Evolutionary conservation across 2,797 vertebrate genomes (phyloP).

Genomic region (Rhodeus uyekii): DNA sequence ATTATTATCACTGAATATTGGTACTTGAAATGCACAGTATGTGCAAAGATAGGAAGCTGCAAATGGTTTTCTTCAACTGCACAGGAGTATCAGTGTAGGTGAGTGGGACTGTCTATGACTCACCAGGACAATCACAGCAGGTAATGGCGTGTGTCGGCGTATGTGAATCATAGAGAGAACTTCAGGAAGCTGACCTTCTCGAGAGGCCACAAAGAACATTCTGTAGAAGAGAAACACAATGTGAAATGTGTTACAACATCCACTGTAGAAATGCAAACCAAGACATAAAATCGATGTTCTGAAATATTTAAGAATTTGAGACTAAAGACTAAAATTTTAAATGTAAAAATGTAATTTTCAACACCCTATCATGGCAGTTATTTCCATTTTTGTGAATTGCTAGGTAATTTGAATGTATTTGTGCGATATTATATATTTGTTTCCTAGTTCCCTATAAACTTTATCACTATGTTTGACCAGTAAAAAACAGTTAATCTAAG

Average conservation of each 20-base stretch:
- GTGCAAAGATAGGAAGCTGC: neutral
- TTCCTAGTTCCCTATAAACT: neutral
- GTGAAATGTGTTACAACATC: constrained; percentile 2
- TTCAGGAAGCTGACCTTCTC: constrained; percentile 95
- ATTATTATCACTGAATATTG: neutral
- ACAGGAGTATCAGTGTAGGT: neutral
- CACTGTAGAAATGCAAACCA: neutral
- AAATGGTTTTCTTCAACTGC: constrained; percentile 4
- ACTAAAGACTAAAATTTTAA: neutral
- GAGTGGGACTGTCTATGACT: constrained; percentile 59
- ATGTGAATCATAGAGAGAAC: constrained; percentile 97
- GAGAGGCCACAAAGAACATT: constrained; percentile 94
- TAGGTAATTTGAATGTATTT: neutral
- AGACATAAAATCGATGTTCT: neutral
- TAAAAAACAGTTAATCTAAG: neutral
- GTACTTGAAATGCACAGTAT: neutral
- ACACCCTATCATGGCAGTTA: neutral
- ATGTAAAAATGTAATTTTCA: neutral
- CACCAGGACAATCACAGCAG: constrained; percentile 94
- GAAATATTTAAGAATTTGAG: neutral
- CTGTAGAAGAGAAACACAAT: constrained; percentile 68
- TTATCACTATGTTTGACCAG: neutral
- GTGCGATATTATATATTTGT: neutral
- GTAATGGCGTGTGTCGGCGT: constrained; percentile 91
- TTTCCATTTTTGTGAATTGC: neutral